Evolutionary conservation across 23 tunicate genomes (phyloP).

Genomic region (Trididemnum miniatum): DNA sequence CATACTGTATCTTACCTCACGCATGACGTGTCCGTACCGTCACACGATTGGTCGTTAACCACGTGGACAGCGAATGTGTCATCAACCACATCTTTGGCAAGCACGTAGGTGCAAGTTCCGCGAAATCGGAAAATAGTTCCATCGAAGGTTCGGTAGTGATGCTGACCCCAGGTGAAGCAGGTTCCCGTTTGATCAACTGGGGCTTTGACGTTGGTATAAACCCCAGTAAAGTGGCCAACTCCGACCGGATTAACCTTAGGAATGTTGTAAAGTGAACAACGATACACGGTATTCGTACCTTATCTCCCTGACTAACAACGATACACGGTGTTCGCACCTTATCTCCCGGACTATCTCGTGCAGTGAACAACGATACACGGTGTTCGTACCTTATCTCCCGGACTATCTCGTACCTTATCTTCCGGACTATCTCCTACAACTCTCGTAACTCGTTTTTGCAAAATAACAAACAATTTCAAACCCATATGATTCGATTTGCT

Average conservation of each 20-base stretch:
- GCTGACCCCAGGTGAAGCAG: conserved; percentile 99
- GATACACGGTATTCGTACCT: too few species aligned
- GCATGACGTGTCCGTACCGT: conserved; percentile 68
- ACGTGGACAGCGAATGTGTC: conserved; percentile 83
- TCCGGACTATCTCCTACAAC: too few species aligned
- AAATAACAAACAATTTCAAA: too few species aligned
- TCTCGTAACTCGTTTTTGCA: too few species aligned
- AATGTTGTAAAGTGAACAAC: too few species aligned
- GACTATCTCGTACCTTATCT: too few species aligned
- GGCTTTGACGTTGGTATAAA: conserved; percentile 91
- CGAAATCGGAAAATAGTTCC: conserved; percentile 86
- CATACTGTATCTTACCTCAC: conserved; percentile 61
- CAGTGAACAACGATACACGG: too few species aligned
- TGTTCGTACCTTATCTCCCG: too few species aligned
- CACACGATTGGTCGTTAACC: conserved; percentile 82
- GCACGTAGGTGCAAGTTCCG: conserved; percentile 88
- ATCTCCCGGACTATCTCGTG: too few species aligned
- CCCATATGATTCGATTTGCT: too few species aligned
- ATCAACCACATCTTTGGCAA: conserved; percentile 80
- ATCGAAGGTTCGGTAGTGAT: conserved; percentile 98
- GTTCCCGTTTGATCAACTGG: conserved; percentile 95
- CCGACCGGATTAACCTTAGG: conserved; percentile 92
- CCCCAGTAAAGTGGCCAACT: conserved; percentile 91
- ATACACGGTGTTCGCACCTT: too few species aligned
- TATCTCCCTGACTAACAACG: too few species aligned